Evolutionary conservation across 2,797 vertebrate genomes (phyloP), one percentile per base, ranked within the genome.

Genomic region (Macroramphosus scolopax): DNA sequence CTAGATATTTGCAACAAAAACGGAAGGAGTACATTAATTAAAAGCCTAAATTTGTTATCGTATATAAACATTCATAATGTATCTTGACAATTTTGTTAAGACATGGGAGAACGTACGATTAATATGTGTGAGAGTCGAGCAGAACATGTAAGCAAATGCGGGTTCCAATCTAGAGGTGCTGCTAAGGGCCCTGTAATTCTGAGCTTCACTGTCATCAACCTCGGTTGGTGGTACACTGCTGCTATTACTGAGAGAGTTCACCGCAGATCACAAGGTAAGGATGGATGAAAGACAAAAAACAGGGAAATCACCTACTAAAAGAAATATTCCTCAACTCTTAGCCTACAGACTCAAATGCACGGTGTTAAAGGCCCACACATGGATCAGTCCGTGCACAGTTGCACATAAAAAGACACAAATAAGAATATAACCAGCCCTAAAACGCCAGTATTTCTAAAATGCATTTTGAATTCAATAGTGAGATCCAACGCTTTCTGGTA

Each of bases 261-360:
- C 35, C 44, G 49, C 30, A 69, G 71, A 82, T 82, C 68, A 74
- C 60, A 78, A 26, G 76, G 68, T 31, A 20, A 52, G 26, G 55
- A 53, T 25, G 5, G 61, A 77, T 80, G 56, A 82, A 71, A 78
- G 58, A 64, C 36, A 51, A 41, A 66, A 71, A 63, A 5, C 5
- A 2, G 50, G 80, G 80, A 78, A 84, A 82, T 62, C 75, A 81
- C 81, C 80, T 71, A 51, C 39, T 80, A 48, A 75, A 76, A 63
- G 6, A 25, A 5, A 9, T 20, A 29, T 17, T 17, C 63, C 58
- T 72, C 43, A 37, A 78, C 72, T 41, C 60, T 43, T 4, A 62
- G 72, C 49, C 61, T 52, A 75, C 15, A 32, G 17, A 47, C n/a
- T 65, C 6, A 60, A 33, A 37, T 46, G 9, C 28, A 28, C 14